Evolutionary conservation across 2,888 invertebrate species (phyloP).

Genomic region (Cenopis cana): DNA sequence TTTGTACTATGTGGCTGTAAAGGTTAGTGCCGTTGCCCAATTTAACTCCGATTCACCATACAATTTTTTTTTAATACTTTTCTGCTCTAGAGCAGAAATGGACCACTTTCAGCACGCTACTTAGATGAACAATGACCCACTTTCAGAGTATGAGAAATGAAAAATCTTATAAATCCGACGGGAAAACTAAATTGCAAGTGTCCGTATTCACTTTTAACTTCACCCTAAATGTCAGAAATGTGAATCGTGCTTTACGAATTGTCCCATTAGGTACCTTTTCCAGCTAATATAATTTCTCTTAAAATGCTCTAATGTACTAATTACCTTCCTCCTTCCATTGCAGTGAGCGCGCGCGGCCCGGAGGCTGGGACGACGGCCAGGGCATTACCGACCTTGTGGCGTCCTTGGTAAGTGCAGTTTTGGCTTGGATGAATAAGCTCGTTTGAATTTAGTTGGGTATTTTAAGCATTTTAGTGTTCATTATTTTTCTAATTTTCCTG

Average conservation of each 20-base stretch:
- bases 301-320: conserved; percentile 34
- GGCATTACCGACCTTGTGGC: conserved; percentile 71
- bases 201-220: not conserved
- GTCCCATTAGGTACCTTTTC: conserved; percentile 16
- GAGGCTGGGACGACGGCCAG: conserved; percentile 64
- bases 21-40: no score
- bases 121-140: no score
- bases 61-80: no score
- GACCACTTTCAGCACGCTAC: no score
- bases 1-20: no score
- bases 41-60: no score
- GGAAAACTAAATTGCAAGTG: not conserved
- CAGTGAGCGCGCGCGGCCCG: conserved; percentile 76
- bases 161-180: no score
- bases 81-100: no score
- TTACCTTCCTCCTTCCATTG: conserved; percentile 54
- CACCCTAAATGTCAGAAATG: not conserved
- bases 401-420: conserved; percentile 68
- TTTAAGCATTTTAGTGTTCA: not conserved
- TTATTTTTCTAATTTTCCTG: no score
- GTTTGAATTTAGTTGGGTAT: conserved; percentile 2
- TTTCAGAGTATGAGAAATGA: no score
- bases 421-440: not conserved
- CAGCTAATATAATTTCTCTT: conserved; percentile 29
- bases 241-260: not conserved